These are phyloP conservation scores for Cephus runcator DNA, from an alignment of 2,888 invertebrate species.

Conservation along the genomic window DNA sequence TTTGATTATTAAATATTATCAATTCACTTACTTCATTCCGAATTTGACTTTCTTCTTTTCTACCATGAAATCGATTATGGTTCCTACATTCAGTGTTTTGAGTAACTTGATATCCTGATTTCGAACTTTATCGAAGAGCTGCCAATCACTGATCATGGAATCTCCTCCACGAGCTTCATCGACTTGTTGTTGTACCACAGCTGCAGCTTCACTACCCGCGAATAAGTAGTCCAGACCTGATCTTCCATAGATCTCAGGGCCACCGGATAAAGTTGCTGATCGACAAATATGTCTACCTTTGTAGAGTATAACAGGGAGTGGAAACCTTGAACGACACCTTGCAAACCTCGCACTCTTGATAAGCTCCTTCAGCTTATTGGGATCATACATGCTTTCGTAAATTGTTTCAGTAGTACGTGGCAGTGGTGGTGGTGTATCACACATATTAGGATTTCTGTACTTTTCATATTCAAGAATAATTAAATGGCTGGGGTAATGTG, in stretches of 20 bases:
- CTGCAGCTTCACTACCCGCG: slow-evolving; percentile 55
- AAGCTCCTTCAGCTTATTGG: slow-evolving; percentile 71
- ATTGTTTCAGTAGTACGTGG: slow-evolving; percentile 66
- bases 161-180: slow-evolving; percentile 48
- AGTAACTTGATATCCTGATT: slow-evolving; percentile 77
- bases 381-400: slow-evolving; percentile 71
- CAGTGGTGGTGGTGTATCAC: slow-evolving; percentile 46
- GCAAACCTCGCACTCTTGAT: slow-evolving; percentile 78
- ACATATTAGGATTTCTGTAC: slow-evolving; percentile 46
- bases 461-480: slow-evolving; percentile 74
- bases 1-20: background rate
- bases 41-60: slow-evolving; percentile 87
- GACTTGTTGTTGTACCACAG: slow-evolving; percentile 29
- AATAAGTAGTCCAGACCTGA: slow-evolving; percentile 73
- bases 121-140: slow-evolving; percentile 73
- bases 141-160: slow-evolving; percentile 65
- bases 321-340: slow-evolving; percentile 80
- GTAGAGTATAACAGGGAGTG: slow-evolving; percentile 80
- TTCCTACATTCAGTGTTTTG: slow-evolving; percentile 75
- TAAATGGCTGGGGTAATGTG: slow-evolving; percentile 78
- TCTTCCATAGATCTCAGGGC: slow-evolving; percentile 79
- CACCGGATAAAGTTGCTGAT: slow-evolving; percentile 79
- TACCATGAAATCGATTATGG: slow-evolving; percentile 85
- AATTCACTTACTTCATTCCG: slow-evolving; percentile 76
- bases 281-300: slow-evolving; percentile 80